These are phyloP conservation scores for Eulithis prunata DNA, from an alignment of 2,888 invertebrate species.

Conservation along the genomic window DNA sequence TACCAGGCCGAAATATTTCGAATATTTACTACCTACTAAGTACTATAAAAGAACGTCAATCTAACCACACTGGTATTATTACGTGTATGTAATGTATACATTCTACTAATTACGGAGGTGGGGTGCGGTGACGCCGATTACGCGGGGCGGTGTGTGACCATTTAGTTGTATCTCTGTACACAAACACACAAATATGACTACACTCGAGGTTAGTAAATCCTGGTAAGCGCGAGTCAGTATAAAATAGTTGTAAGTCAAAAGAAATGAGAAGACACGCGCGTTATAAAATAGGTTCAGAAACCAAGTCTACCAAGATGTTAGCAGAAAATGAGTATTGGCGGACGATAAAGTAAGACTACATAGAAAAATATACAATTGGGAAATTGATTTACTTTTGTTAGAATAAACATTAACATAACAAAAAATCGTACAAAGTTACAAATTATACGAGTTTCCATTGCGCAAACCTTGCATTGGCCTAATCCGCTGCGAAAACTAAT, in stretches of 20 bases:
- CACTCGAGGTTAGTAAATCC: background rate
- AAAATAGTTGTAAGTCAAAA: slow-evolving; percentile 8
- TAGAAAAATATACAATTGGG: slow-evolving; percentile 38
- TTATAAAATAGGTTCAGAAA: slow-evolving; percentile 22
- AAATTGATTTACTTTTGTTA: slow-evolving; percentile 40
- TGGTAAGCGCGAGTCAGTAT: background rate
- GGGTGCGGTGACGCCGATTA: too few relatives aligned
- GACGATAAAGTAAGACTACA: slow-evolving; percentile 33
- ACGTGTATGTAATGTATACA: too few relatives aligned
- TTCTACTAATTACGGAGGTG: too few relatives aligned
- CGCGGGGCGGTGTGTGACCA: background rate
- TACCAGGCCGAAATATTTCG: too few relatives aligned
- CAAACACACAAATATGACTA: background rate
- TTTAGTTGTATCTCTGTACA: background rate
- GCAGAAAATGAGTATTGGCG: slow-evolving; percentile 29
- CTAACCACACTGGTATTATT: too few relatives aligned
- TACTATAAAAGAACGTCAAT: too few relatives aligned
- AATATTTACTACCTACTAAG: too few relatives aligned
- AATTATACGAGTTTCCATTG: slow-evolving; percentile 25
- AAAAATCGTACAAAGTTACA: slow-evolving; percentile 33
- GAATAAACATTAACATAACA: slow-evolving; percentile 34
- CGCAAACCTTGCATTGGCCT: slow-evolving; percentile 5
- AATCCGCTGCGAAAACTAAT: slow-evolving; percentile 13
- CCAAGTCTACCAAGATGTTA: slow-evolving; percentile 18
- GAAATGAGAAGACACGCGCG: slow-evolving; percentile 26